These are phyloP conservation scores for Pseudococcus longispinus DNA, from an alignment of 2,888 invertebrate species.

Conservation along the genomic window DNA sequence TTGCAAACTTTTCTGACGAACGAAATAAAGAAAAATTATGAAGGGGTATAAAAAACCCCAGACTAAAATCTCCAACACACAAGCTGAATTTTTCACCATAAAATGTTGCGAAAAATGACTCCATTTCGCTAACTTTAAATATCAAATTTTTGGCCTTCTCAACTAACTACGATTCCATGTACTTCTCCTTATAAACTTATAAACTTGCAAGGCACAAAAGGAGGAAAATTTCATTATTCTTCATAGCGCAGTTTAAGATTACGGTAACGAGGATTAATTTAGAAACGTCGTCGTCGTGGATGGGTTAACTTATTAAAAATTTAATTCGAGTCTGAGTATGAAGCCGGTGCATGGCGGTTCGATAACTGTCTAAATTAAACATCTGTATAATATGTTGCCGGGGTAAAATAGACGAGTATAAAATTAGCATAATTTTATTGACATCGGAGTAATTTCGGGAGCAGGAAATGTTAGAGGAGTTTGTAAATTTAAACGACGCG, in stretches of 20 bases:
- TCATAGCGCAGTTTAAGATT: neutral
- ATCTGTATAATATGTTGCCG: constrained; percentile 10
- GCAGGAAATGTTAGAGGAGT: neutral
- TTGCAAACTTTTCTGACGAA: neutral
- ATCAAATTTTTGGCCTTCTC: neutral
- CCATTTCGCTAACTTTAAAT: neutral
- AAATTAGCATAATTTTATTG: constrained; percentile 40
- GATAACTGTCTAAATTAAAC: constrained; percentile 11
- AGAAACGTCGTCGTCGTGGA: neutral
- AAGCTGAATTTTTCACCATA: neutral
- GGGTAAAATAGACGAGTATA: neutral
- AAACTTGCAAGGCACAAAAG: neutral
- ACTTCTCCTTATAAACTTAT: no score
- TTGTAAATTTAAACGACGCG: constrained; percentile 1
- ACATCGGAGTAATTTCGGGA: constrained; percentile 18
- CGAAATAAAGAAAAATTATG: neutral
- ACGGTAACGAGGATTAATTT: neutral
- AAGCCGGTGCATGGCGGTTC: neutral
- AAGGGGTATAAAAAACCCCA: neutral
- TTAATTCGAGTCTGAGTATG: neutral
- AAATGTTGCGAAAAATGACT: neutral
- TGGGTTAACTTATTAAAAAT: neutral
- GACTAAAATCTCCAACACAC: neutral
- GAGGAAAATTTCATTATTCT: neutral
- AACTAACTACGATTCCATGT: neutral